These are phyloP conservation scores for Notolepis coatsorum DNA, from an alignment of 2,797 vertebrate genomes.

Conservation along the genomic window DNA sequence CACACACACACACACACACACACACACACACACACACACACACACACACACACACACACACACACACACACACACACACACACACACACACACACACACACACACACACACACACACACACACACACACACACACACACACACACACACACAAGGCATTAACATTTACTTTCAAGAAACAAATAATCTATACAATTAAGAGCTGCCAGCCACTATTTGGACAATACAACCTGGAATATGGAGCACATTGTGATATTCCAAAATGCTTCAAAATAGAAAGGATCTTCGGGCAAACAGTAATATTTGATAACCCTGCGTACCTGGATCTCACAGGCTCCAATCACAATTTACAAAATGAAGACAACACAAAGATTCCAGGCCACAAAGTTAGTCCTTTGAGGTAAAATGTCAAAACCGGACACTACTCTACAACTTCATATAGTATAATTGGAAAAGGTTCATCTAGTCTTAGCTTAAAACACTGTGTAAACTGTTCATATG, in stretches of 20 bases:
- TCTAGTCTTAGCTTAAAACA: no score
- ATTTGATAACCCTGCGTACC: not conserved
- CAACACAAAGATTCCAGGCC: not conserved
- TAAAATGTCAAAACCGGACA: conserved; percentile 36
- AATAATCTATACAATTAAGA: conserved; percentile 8
- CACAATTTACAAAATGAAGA: not conserved
- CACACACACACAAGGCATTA: conserved; percentile 43
- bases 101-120: no score
- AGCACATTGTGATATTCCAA: conserved; percentile 15
- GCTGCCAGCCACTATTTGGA: conserved; percentile 2
- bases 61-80: no score
- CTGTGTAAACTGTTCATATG: no score
- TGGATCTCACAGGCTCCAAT: not conserved
- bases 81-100: no score
- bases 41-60: no score
- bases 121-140: no score
- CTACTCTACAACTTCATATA: not conserved
- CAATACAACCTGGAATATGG: conserved; percentile 25
- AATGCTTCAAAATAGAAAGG: not conserved
- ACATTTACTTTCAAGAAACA: conserved; percentile 12
- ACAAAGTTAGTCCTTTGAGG: conserved; percentile 37
- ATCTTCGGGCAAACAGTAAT: conserved; percentile 7
- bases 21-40: no score
- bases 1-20: no score
- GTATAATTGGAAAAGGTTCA: no score